Evolutionary conservation across 2,888 invertebrate genomes (phyloP), one percentile per base, ranked within the genome.

Genomic region (Zhuqinia jingwanae): DNA sequence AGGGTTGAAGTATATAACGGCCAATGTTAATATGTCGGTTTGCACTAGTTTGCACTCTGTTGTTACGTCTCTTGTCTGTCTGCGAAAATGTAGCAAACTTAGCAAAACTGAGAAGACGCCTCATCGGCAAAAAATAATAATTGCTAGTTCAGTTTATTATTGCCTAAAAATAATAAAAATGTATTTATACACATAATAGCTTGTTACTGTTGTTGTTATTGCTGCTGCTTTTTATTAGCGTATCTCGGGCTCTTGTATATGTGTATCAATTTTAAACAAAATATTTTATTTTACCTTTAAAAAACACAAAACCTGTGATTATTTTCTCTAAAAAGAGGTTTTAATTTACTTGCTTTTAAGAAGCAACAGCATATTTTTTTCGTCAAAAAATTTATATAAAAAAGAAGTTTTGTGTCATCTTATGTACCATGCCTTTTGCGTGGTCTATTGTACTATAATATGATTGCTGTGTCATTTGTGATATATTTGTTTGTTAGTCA

Each of bases 251-350:
- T n/a, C n/a, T n/a, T n/a, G n/a, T n/a, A n/a, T n/a, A n/a, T 20
- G 56, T 2, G 20, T 50, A 50, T 3, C 50, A 15, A 56, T 56
- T 56, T 20, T 56, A 20, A 56, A 13, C 20, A 20, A 50, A 50
- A 50, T 50, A n/a, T 50, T 15, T 50, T n/a, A n/a, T n/a, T n/a
- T n/a, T n/a, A n/a, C n/a, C n/a, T n/a, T n/a, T n/a, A n/a, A n/a
- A n/a, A n/a, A n/a, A n/a, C n/a, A 63, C 63, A 70, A 80, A 70
- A 70, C 68, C 56, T 56, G 45, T 80, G 80, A 80, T 80, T n/a
- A n/a, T n/a, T 80, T 70, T 80, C 56, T 11, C 68, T 20, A 8
- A 56, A 70, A 80, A 80, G 30, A 63, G 25, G 17, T 22, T 80
- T n/a, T 79, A 79, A 79, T 79, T 77, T 77, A 42, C 22, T n/a